phyloP scores from a whole-genome alignment of 1,140 invertebrate genomes.

The Drosophila nikananu region DNA sequence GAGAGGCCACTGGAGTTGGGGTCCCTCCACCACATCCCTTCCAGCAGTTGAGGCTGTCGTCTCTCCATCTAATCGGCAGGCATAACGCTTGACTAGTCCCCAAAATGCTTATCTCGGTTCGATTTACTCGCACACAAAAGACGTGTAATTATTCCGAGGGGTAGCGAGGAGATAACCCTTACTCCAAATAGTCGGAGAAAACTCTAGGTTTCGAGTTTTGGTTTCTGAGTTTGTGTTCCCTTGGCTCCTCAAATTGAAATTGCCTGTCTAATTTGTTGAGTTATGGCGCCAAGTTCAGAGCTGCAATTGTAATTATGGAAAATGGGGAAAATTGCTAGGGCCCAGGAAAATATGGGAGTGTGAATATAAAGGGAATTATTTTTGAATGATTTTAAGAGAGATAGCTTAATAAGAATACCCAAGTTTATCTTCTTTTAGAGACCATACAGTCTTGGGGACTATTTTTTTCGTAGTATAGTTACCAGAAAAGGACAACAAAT shows the following conservation, averaged over 20 bases:
- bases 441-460: no score
- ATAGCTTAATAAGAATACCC: no score
- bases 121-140: slow-evolving; percentile 30
- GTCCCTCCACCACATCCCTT: background rate
- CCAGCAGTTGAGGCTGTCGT: slow-evolving; percentile 73
- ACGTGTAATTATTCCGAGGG: slow-evolving; percentile 63
- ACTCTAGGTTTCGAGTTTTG: slow-evolving; percentile 14
- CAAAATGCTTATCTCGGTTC: slow-evolving; percentile 63
- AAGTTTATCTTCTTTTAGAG: no score
- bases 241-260: slow-evolving; percentile 61
- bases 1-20: background rate
- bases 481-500: no score
- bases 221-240: background rate
- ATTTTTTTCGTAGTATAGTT: no score
- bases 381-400: no score
- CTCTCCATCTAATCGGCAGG: slow-evolving; percentile 67
- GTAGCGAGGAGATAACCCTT: slow-evolving; percentile 61
- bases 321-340: slow-evolving; percentile 58
- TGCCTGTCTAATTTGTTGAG: slow-evolving; percentile 78
- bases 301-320: slow-evolving; percentile 64
- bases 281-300: slow-evolving; percentile 61
- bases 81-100: slow-evolving; percentile 79
- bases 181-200: slow-evolving; percentile 22
- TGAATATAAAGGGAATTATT: no score
- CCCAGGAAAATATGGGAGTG: slow-evolving; percentile 29